Evolutionary conservation across 2,888 invertebrate species (phyloP).

Genomic region (Eucera pruinosa): DNA sequence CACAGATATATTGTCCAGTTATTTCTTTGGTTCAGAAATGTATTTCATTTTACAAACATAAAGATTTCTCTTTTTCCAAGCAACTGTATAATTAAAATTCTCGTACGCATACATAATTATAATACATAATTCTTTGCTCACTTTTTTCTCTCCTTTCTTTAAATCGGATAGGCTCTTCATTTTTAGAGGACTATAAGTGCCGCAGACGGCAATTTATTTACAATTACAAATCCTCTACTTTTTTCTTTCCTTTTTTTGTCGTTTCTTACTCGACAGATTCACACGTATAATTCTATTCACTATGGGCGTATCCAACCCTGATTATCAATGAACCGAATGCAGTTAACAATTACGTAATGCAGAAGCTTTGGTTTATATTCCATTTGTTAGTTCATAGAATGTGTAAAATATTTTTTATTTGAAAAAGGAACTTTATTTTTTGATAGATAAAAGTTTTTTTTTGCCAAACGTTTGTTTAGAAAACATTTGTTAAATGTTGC

Average conservation of each 20-base stretch:
- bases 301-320: neutral
- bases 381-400: too few relatives aligned
- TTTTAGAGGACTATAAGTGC: conserved; percentile 45
- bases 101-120: conserved; percentile 35
- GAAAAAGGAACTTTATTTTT: neutral
- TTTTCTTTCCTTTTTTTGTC: too few relatives aligned
- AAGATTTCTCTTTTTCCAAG: neutral
- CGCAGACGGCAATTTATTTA: conserved; percentile 49
- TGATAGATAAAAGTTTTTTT: too few relatives aligned
- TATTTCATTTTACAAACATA: conserved; percentile 42
- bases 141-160: neutral
- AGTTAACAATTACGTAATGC: conserved; percentile 14
- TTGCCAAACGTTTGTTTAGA: too few relatives aligned
- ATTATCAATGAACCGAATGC: conserved; percentile 3
- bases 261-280: neutral
- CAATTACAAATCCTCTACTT: conserved; percentile 40
- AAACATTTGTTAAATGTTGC: neutral
- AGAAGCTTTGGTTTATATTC: neutral
- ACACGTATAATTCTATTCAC: conserved; percentile 11
- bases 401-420: neutral
- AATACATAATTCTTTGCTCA: conserved; percentile 22
- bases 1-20: neutral
- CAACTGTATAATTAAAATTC: conserved; percentile 42
- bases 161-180: conserved; percentile 18
- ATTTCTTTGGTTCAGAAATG: conserved; percentile 31